These are phyloP conservation scores for Temnothorax unifasciatus DNA, from an alignment of 2,888 invertebrate genomes.

Conservation along the genomic window DNA sequence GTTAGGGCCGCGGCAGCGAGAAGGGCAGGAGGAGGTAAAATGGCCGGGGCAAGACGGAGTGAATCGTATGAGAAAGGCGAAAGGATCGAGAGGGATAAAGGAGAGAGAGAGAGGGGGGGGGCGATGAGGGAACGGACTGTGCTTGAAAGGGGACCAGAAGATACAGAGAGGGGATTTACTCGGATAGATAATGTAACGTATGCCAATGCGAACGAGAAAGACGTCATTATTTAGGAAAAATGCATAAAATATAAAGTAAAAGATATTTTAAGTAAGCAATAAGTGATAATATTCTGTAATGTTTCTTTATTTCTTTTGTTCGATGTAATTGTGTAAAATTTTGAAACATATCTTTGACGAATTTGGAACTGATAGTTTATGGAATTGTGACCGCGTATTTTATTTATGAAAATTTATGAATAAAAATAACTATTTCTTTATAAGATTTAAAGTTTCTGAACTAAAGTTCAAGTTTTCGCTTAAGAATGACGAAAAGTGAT, in stretches of 20 bases:
- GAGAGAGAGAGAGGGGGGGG: conserved; percentile 27
- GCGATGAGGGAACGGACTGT: conserved; percentile 28
- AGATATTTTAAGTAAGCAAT: not conserved
- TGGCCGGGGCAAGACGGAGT: conserved; percentile 25
- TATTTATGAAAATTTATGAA: not conserved
- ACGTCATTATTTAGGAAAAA: conserved; percentile 53
- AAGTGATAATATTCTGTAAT: not conserved
- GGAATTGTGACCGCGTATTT: not conserved
- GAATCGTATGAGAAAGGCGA: conserved; percentile 38
- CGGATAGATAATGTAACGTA: conserved; percentile 40
- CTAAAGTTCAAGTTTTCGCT: not conserved
- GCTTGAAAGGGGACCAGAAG: conserved; percentile 44
- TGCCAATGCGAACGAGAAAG: conserved; percentile 50
- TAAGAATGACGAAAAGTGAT: not conserved
- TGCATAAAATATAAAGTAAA: not conserved
- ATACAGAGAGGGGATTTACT: conserved; percentile 45
- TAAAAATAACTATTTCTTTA: not conserved
- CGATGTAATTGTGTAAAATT: not conserved
- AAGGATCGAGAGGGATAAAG: conserved; percentile 50
- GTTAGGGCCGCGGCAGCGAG: conserved; percentile 35
- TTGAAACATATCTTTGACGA: not conserved
- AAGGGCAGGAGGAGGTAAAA: conserved; percentile 38
- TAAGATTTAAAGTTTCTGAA: not conserved
- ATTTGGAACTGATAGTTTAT: not conserved
- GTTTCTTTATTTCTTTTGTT: not conserved